Evolutionary conservation across 2,888 invertebrate genomes (phyloP).

Genomic region (Gandaritis pyraliata): DNA sequence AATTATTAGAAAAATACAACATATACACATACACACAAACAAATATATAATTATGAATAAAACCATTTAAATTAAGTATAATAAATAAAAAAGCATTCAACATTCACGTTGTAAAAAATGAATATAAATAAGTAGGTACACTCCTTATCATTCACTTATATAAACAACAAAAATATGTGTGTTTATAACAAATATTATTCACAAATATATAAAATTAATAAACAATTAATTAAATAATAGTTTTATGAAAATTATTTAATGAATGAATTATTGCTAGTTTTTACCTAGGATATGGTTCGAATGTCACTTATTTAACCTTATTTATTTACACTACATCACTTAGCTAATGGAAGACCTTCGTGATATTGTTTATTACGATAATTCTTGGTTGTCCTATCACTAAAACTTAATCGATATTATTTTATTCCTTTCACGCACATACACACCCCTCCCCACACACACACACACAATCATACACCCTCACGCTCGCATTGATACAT

Average conservation of each 20-base stretch:
- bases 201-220: no score
- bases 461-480: slow-evolving; percentile 3
- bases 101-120: no score
- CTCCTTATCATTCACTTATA: no score
- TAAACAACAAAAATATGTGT: no score
- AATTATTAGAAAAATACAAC: no score
- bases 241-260: not conserved
- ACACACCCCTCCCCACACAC: not conserved
- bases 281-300: slow-evolving; percentile 19
- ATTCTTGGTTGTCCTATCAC: slow-evolving; percentile 78
- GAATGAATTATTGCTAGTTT: no score
- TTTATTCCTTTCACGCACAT: not conserved
- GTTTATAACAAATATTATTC: no score
- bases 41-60: no score
- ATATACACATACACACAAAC: no score
- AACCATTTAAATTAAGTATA: no score
- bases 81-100: no score
- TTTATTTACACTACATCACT: slow-evolving; percentile 41
- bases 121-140: no score
- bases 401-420: slow-evolving; percentile 46
- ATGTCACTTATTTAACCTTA: not conserved
- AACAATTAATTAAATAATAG: not conserved
- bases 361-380: slow-evolving; percentile 82
- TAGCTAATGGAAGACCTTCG: slow-evolving; percentile 77
- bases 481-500: slow-evolving; percentile 1